phyloP scores from a whole-genome alignment of 2,797 vertebrate species.

The Pampus argenteus region DNA sequence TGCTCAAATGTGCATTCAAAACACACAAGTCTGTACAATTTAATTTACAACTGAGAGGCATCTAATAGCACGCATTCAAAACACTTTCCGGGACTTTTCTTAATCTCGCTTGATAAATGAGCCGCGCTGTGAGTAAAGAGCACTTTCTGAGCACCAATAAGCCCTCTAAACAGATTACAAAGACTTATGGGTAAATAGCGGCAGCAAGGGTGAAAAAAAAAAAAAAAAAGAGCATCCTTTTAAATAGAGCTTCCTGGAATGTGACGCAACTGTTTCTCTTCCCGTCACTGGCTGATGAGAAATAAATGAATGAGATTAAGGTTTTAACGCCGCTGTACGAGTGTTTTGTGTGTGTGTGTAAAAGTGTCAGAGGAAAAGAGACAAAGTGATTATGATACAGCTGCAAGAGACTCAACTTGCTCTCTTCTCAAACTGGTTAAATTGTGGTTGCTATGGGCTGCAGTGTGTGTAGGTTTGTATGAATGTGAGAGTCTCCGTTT shows the following conservation, averaged over 20 bases:
- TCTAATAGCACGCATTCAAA: conserved; percentile 68
- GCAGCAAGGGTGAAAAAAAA: conserved; percentile 61
- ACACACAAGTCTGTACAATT: conserved; percentile 59
- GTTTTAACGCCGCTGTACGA: conserved; percentile 53
- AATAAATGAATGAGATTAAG: conserved; percentile 81
- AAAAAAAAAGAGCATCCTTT: conserved; percentile 63
- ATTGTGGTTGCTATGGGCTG: conserved; percentile 5
- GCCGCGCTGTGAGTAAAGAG: conserved; percentile 64
- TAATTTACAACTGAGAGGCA: conserved; percentile 65
- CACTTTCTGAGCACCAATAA: conserved; percentile 78
- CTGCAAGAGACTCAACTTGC: conserved; percentile 43
- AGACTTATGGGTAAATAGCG: conserved; percentile 80
- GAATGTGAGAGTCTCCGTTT: conserved; percentile 17
- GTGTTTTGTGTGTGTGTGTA: conserved; percentile 16
- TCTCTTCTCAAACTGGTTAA: conserved; percentile 47
- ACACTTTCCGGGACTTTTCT: conserved; percentile 75
- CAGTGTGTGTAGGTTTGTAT: conserved; percentile 24
- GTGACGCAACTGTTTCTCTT: conserved; percentile 78
- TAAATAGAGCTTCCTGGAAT: conserved; percentile 79
- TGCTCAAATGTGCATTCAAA: conserved; percentile 57
- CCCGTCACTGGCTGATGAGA: conserved; percentile 77
- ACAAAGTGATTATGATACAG: conserved; percentile 42
- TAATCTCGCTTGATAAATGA: conserved; percentile 79
- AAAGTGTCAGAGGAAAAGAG: conserved; percentile 39
- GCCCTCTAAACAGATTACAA: conserved; percentile 78